Conservation (phyloP, 2,113 vertebrate species). For the Plectropomus leopardus region DNA sequence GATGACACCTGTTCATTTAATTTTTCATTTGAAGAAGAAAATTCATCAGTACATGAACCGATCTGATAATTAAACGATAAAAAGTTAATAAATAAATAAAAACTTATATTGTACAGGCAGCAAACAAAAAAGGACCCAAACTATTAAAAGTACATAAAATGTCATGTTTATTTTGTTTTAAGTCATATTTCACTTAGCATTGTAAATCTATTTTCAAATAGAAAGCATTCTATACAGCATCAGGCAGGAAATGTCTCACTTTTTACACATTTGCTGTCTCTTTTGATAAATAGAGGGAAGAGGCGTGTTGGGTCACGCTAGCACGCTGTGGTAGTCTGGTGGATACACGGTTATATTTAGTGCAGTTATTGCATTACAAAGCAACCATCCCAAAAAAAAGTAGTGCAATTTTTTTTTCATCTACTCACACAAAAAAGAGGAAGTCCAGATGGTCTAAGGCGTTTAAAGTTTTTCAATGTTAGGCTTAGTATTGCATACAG, state of each 20-base stretch:
- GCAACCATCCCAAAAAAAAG: conserved; percentile 82
- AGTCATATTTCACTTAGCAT: conserved; percentile 79
- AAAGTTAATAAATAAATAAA: too few relatives aligned
- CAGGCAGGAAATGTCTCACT: conserved; percentile 85
- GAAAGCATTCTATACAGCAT: conserved; percentile 89
- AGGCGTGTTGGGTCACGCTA: conserved; percentile 80
- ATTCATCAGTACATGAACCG: too few relatives aligned
- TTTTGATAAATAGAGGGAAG: conserved; percentile 80
- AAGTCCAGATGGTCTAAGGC: conserved; percentile 87
- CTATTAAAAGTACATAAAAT: conserved; percentile 87
- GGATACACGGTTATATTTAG: conserved; percentile 84
- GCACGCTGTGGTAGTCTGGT: conserved; percentile 79
- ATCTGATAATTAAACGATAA: too few relatives aligned
- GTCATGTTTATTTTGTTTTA: conserved; percentile 83
- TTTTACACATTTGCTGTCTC: conserved; percentile 77
- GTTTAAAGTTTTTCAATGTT: conserved; percentile 83
- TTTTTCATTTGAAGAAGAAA: too few relatives aligned
- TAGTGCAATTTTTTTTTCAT: conserved; percentile 83
- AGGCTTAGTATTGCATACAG: conserved; percentile 88
- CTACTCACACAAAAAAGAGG: conserved; percentile 82
- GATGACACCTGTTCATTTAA: too few relatives aligned
- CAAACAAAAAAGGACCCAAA: conserved; percentile 54
- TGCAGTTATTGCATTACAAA: conserved; percentile 89
- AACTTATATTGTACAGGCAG: too few relatives aligned
- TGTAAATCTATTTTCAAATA: conserved; percentile 85